Conservation (phyloP, 2,888 invertebrate species). For the Taphrorychus bicolor region DNA sequence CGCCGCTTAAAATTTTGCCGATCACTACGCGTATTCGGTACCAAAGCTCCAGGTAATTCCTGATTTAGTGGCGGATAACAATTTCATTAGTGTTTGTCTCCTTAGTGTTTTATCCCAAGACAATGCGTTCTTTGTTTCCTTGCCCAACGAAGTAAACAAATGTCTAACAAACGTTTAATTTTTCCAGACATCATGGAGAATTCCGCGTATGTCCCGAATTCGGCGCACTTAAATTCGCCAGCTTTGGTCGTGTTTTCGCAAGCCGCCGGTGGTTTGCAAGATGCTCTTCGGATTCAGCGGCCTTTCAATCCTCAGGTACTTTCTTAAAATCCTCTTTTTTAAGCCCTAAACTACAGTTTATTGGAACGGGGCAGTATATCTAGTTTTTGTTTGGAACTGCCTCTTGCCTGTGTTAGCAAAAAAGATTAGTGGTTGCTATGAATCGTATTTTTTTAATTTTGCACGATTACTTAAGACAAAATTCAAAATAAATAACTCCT, state of each 20-base stretch:
- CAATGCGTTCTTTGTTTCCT: neutral
- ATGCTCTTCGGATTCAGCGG: slow-evolving; percentile 77
- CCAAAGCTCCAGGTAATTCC: slow-evolving; percentile 28
- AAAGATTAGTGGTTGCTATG: no score
- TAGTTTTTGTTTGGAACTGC: neutral
- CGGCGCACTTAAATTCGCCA: slow-evolving; percentile 76
- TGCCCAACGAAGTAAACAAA: slow-evolving; percentile 1
- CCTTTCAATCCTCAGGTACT: slow-evolving; percentile 79
- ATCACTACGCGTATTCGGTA: slow-evolving; percentile 3
- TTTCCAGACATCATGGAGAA: slow-evolving; percentile 69
- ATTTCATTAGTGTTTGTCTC: slow-evolving; percentile 22
- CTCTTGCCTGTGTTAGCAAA: no score
- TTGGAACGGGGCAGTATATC: no score
- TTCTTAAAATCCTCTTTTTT: no score
- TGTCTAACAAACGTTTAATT: neutral
- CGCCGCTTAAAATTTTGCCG: slow-evolving; percentile 40
- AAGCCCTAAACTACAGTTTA: no score
- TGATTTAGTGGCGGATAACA: neutral
- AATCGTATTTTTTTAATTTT: no score
- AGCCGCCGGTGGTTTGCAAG: slow-evolving; percentile 76
- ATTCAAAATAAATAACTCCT: no score
- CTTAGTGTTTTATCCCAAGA: slow-evolving; percentile 15
- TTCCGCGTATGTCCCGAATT: slow-evolving; percentile 74
- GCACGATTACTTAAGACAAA: no score
- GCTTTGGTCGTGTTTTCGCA: slow-evolving; percentile 78